Evolutionary conservation across 1,140 invertebrate genomes (phyloP), one percentile per base, ranked within the genome.

Genomic region (Elysia chlorotica): DNA sequence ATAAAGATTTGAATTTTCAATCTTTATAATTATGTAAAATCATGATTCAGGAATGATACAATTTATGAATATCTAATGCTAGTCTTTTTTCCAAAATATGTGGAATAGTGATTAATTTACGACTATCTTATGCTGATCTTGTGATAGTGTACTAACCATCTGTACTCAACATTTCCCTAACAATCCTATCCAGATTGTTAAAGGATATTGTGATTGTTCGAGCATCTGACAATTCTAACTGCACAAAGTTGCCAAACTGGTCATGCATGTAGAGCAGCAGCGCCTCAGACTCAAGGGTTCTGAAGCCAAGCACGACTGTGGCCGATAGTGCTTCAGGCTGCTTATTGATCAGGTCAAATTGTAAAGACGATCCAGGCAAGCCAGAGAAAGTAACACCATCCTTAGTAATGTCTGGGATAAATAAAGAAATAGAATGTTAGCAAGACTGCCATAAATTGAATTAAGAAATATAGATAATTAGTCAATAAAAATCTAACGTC

Each of bases 171-270:
- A 62, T 59, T 3, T 76, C 74, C n/a, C 53, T 76, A 21, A 81
- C 70, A 38, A 85, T 80, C 6, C 73, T 65, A 23, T 78, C 63
- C 65, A 67, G 81, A 33, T 76, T 76, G 69, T 82, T 83, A 57
- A 76, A 83, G 38, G 66, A 82, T 5, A 82, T 62, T 19, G 76
- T 67, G 23, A 83, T 73, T 25, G 72, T 77, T 5, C 88, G 91
- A 0, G 92, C 92, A 73, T 93, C 91, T 69, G 92, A 91, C 36
- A 97, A 92, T 85, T 95, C 95, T 10, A 97, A 85, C 85, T 97
- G 95, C 53, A 96, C 92, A 85, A 98, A 97, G 86, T 98, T 98
- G 79, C 96, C 96, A 48, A 96, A 88, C 86, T 96, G 93, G 88
- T 97, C 96, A 83, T 96, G 95, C 4, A 94, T 94, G 81, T 97